Percentiles rank a stretch among this genome's conserved stretches.
Conservation (phyloP, 2,797 vertebrate genomes). For the Mus spretus region DNA sequence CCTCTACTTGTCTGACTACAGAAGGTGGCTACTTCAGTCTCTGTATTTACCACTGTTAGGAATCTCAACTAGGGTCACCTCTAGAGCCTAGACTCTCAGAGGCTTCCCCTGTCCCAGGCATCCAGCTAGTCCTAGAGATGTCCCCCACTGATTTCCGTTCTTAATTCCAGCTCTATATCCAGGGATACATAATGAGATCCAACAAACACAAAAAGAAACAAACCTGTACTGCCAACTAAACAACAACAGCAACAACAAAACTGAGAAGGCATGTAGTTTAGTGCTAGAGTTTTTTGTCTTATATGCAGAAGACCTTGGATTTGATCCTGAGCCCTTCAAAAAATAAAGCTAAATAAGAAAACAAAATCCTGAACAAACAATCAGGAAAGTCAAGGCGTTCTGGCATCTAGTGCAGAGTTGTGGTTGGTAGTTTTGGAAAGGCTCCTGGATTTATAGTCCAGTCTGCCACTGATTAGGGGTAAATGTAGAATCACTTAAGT, state of each 20-base stretch:
- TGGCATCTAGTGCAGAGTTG: neutral
- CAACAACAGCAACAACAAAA: neutral
- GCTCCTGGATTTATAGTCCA: neutral
- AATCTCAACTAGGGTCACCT: neutral
- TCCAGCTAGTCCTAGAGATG: neutral
- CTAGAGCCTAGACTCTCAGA: neutral
- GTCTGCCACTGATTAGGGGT: neutral
- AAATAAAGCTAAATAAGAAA: neutral
- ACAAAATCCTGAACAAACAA: neutral
- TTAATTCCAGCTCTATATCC: neutral
- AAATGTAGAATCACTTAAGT: neutral
- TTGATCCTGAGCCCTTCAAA: neutral
- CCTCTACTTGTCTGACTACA: neutral
- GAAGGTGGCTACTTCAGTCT: neutral
- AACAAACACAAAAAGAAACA: neutral
- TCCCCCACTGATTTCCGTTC: neutral
- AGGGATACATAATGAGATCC: neutral
- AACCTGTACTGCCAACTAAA: neutral
- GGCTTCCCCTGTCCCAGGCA: neutral
- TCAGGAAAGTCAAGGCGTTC: neutral
- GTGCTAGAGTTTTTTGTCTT: neutral
- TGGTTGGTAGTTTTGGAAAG: neutral
- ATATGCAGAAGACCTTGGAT: too few relatives aligned
- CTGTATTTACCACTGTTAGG: neutral
- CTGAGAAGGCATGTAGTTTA: neutral